phyloP scores from a whole-genome alignment of 2,797 vertebrate species.

The Geotrypetes seraphini region DNA sequence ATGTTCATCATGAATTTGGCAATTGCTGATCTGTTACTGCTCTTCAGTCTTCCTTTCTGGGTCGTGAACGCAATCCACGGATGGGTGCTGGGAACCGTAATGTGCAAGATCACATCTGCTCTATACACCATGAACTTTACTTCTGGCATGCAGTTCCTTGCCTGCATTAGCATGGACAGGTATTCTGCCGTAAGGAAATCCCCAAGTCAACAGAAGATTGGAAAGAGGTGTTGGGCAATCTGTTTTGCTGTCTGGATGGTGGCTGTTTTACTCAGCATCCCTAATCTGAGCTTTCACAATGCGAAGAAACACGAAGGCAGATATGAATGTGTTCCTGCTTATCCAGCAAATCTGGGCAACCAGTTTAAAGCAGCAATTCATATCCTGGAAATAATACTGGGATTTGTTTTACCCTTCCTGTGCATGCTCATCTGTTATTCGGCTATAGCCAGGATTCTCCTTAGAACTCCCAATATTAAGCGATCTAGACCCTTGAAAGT shows the following conservation, averaged over 20 bases:
- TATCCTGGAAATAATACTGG: slow-evolving; percentile 67
- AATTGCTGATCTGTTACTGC: slow-evolving; percentile 75
- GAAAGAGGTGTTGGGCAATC: slow-evolving; percentile 47
- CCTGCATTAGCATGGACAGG: slow-evolving; percentile 83
- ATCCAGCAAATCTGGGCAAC: slow-evolving; percentile 48
- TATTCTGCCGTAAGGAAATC: slow-evolving; percentile 47
- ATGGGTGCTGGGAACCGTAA: slow-evolving; percentile 46
- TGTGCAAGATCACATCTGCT: slow-evolving; percentile 75
- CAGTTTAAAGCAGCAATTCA: slow-evolving; percentile 63
- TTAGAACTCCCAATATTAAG: slow-evolving; percentile 52
- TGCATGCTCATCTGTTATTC: slow-evolving; percentile 78
- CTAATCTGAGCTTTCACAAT: slow-evolving; percentile 68
- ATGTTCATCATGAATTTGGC: slow-evolving; percentile 84
- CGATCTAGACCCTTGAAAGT: slow-evolving; percentile 64
- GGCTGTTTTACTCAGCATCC: slow-evolving; percentile 67
- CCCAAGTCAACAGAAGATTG: slow-evolving; percentile 10
- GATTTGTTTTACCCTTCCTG: slow-evolving; percentile 75
- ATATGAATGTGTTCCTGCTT: slow-evolving; percentile 57
- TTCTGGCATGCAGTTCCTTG: slow-evolving; percentile 83
- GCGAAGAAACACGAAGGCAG: slow-evolving; percentile 44
- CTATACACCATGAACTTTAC: slow-evolving; percentile 82
- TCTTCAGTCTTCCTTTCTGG: slow-evolving; percentile 87
- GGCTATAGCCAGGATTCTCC: slow-evolving; percentile 48
- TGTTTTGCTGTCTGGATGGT: slow-evolving; percentile 64
- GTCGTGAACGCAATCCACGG: slow-evolving; percentile 68